Base-by-base conservation (phyloP, 1,140 invertebrate genomes). In the Elymnias hypermnestra region DNA sequence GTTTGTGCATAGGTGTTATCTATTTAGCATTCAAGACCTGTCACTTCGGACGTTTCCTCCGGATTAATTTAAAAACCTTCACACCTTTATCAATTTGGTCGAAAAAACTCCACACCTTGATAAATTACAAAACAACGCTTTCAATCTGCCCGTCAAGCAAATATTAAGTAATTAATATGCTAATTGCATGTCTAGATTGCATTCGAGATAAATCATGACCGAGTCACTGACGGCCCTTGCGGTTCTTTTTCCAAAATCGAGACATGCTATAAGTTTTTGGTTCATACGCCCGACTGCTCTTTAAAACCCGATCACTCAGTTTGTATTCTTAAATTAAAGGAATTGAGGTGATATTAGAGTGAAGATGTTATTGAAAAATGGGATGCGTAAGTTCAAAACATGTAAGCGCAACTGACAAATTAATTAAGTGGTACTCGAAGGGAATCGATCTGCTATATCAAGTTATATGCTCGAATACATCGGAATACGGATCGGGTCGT, bases 161-260 rank as follows among this genome's bases (percentile, higher is more conserved):
- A 58, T 55, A 47, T 53, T 47, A 57, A 49, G 48, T 62, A 62
- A 62, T 62, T 62, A 57, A 62, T 58, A 54, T 62, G 59, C 41
- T 62, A 57, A 62, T 58, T 54, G 48, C 48, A 55, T 46, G 59
- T 62, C 55, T 57, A 62, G 55, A 62, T 62, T 40, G 39, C 35
- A 59, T 52, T 42, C 44, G 40, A 62, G 58, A 62, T 62, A 62
- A 62, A 33, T 53, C 46, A 50, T 62, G 47, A 55, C 39, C 47
- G 44, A 54, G 25, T 38, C 54, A 43, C 22, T 56, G 57, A 56
- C 57, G 46, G 45, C 49, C 46, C 46, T 31, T 50, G 43, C 44
- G 45, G 40, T 51, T 49, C 44, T 48, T 49, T 57, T 44, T 25
- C 41, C 33, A 46, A 45, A 42, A 45, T 47, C 46, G 43, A 25